A percentile compares a stretch with the other conserved stretches of the same genome.
These are phyloP conservation scores for Chaetops frenatus DNA, from an alignment of 2,113 vertebrate species.

Conservation along the genomic window DNA sequence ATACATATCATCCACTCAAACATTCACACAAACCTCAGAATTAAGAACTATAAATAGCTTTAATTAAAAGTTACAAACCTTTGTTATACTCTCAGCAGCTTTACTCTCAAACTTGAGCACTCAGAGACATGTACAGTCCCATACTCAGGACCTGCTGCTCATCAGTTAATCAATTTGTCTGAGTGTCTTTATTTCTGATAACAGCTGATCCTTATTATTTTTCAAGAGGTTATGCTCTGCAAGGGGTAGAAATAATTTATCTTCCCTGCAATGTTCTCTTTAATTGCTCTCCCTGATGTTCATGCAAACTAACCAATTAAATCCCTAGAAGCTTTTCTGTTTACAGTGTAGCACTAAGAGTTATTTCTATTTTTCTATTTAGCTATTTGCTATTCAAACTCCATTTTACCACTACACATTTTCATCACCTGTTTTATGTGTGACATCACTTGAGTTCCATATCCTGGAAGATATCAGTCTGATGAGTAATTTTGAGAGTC, in stretches of 20 bases:
- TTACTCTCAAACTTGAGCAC: not conserved
- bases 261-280: not conserved
- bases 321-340: not conserved
- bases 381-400: not conserved
- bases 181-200: not conserved
- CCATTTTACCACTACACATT: not conserved
- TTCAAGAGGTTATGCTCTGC: not conserved
- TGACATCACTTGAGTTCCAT: not conserved
- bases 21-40: not conserved
- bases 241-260: not conserved
- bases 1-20: not conserved
- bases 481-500: not conserved
- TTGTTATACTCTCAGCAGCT: not conserved
- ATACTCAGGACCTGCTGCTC: not conserved
- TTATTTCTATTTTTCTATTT: not conserved
- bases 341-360: not conserved
- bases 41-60: not conserved
- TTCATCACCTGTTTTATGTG: not conserved
- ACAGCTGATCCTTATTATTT: not conserved
- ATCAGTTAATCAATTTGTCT: not conserved
- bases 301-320: not conserved
- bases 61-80: not conserved
- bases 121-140: not conserved
- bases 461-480: not conserved
- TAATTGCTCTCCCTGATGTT: not conserved